Evolutionary conservation across 2,113 vertebrate genomes (phyloP).

Genomic region (Thunnus maccoyii): DNA sequence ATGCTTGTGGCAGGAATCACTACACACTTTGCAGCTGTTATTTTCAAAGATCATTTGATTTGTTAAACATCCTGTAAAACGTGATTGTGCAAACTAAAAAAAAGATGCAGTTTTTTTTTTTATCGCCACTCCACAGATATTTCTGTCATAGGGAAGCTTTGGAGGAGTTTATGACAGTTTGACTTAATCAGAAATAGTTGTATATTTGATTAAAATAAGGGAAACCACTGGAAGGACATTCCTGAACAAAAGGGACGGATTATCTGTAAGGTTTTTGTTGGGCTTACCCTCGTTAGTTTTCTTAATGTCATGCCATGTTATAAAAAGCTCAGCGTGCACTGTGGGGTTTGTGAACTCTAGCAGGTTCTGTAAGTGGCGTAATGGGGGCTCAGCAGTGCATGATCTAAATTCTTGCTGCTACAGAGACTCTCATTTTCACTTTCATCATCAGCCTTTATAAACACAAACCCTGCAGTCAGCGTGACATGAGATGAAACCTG

Average conservation of each 20-base stretch:
- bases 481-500: constrained; percentile 11
- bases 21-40: constrained; percentile 31
- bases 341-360: neutral
- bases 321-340: constrained; percentile 39
- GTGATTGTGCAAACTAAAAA: constrained; percentile 13
- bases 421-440: constrained; percentile 24
- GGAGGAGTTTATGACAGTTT: constrained; percentile 2
- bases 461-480: constrained; percentile 5
- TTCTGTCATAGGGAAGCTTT: neutral
- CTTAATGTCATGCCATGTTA: neutral
- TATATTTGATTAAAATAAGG: constrained; percentile 3
- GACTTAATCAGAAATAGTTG: neutral
- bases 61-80: constrained; percentile 7
- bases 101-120: constrained; percentile 8
- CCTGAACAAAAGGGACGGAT: constrained; percentile 19
- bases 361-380: constrained; percentile 53
- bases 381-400: constrained; percentile 48
- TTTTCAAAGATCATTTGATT: constrained; percentile 8
- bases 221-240: constrained; percentile 10
- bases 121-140: neutral
- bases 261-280: constrained; percentile 16
- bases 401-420: constrained; percentile 40
- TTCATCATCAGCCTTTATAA: constrained; percentile 21
- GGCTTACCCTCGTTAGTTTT: constrained; percentile 22
- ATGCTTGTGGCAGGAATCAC: constrained; percentile 38